These are phyloP conservation scores for Metacarcinus magister DNA, from an alignment of 2,888 invertebrate genomes.

Conservation along the genomic window DNA sequence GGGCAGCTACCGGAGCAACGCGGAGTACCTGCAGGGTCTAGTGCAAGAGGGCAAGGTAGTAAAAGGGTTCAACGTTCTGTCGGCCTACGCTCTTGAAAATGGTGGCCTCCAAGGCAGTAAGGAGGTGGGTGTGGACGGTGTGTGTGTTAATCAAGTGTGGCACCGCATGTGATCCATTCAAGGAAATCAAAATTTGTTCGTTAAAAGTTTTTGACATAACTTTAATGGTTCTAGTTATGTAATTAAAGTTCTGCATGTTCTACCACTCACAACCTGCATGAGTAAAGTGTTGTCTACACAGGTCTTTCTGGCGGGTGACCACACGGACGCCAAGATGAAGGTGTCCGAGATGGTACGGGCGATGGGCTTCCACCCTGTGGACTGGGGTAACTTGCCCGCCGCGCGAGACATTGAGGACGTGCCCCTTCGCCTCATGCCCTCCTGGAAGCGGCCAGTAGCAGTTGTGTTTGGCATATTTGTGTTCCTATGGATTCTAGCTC, in stretches of 20 bases:
- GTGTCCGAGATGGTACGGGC: constrained; percentile 76
- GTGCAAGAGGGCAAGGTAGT: constrained; percentile 82
- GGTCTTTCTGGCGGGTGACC: constrained; percentile 82
- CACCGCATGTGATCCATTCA: not conserved
- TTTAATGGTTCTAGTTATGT: not conserved
- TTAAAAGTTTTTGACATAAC: not conserved
- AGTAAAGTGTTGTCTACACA: constrained; percentile 51
- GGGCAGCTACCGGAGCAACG: constrained; percentile 82
- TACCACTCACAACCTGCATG: not conserved
- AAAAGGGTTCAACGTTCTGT: constrained; percentile 83
- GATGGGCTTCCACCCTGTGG: constrained; percentile 82
- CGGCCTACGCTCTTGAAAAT: constrained; percentile 83
- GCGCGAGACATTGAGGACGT: constrained; percentile 82
- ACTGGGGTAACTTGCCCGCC: constrained; percentile 81
- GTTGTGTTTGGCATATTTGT: constrained; percentile 82
- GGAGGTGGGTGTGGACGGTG: constrained; percentile 77
- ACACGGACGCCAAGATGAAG: constrained; percentile 73
- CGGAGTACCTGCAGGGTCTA: constrained; percentile 82
- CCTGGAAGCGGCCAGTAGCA: constrained; percentile 81
- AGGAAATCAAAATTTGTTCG: not conserved
- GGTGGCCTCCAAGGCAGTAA: constrained; percentile 83
- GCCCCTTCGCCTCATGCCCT: constrained; percentile 81
- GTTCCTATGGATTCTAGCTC: constrained; percentile 79
- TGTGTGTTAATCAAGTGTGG: not conserved
- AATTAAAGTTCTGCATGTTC: not conserved